Base-by-base conservation (phyloP, 2,113 vertebrate species). In the Panurus biarmicus region DNA sequence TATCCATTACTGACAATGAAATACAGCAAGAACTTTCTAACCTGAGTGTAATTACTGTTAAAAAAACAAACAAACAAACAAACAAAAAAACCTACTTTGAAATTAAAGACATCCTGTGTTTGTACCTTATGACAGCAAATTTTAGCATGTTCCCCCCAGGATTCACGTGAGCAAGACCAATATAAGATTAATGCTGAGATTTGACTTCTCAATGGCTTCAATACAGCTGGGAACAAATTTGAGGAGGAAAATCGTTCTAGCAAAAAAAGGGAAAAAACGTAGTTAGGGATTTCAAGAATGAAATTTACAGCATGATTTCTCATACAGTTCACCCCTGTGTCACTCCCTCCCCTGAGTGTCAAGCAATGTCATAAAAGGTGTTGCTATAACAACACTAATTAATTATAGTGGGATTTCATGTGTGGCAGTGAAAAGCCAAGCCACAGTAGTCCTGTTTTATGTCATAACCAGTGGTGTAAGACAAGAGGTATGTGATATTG, bases 321-420 rank as follows among this genome's bases (percentile, higher is more conserved):
- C 33, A 64, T 56, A 61, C 51, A 47, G 42, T 93, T 97, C 81
- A 92, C 62, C 65, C 33, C 16, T 69, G 57, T 84, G 80, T 75
- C 82, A 75, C n/a, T 94, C 42, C 17, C 33, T 94, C 64, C 48
- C 89, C 38, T 91, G 90, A 71, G 62, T 92, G 79, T 87, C 93
- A 91, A 96, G 76, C 56, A 94, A 79, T 76, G 53, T 84, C 96
- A 90, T 75, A 82, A 95, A 96, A 95, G 56, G n/a, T 95, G 94
- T 96, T 97, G 87, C 91, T 96, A 93, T 97, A 96, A 96, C 92
- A 97, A 94, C 94, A 78, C 67, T 97, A 96, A 97, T 97, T 97
- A 97, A 97, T 97, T 97, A 95, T 90, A 92, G 67, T 64, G 81
- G 69, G 81, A 96, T 96, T 97, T 96, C 60, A 89, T 89, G 67